Percentiles rank a stretch among this genome's conserved stretches.
Evolutionary conservation across 1,140 invertebrate species (phyloP).

Genomic region (Papilio dardanus): DNA sequence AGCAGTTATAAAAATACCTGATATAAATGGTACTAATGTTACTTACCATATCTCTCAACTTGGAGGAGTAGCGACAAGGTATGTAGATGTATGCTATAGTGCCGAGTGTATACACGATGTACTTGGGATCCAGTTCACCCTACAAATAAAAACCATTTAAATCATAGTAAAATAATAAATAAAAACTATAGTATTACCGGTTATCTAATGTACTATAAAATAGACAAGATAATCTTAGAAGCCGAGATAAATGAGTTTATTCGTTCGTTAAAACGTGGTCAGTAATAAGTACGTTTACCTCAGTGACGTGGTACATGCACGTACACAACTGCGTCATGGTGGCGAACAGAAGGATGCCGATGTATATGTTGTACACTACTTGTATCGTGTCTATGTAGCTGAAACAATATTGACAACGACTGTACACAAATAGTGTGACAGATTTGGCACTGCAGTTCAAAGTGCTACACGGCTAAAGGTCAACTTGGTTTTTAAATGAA

Average conservation of each 20-base stretch:
- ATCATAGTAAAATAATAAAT: not conserved
- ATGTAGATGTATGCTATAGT: slow-evolving; percentile 55
- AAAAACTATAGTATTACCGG: not conserved
- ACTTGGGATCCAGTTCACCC: slow-evolving; percentile 57
- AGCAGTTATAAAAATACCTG: not conserved
- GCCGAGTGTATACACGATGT: slow-evolving; percentile 54
- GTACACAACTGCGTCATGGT: slow-evolving; percentile 64
- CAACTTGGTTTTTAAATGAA: too few species aligned
- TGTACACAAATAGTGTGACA: not conserved
- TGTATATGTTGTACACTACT: slow-evolving; percentile 52
- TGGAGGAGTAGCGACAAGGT: slow-evolving; percentile 55
- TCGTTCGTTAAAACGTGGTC: not conserved
- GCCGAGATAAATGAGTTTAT: not conserved
- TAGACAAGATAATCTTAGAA: not conserved
- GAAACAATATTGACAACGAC: slow-evolving; percentile 26
- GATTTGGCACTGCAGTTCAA: too few species aligned
- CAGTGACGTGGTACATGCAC: slow-evolving; percentile 60
- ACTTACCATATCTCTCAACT: slow-evolving; percentile 52
- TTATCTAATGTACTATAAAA: not conserved
- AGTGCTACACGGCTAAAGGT: too few species aligned
- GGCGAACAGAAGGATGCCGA: slow-evolving; percentile 49
- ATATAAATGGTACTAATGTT: not conserved
- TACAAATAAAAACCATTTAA: slow-evolving; percentile 37
- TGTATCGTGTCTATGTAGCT: slow-evolving; percentile 51
- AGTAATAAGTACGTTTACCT: slow-evolving; percentile 44